phyloP scores from a whole-genome alignment of 2,797 vertebrate species.

The Danio tinwini region DNA sequence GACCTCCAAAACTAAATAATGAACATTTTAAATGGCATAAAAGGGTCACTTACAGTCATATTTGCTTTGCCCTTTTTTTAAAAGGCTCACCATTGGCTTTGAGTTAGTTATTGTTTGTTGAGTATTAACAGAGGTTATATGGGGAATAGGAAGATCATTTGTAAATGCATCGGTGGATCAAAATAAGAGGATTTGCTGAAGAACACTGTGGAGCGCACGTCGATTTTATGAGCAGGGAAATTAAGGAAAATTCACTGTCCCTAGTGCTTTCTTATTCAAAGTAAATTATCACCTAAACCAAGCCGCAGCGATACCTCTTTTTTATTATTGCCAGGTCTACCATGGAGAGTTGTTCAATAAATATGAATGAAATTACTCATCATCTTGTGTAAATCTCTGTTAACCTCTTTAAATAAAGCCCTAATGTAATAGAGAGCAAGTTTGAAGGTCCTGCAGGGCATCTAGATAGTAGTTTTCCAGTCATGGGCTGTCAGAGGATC shows the following conservation, averaged over 20 bases:
- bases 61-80: background rate
- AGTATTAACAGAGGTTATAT: constrained; percentile 26
- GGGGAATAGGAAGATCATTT: constrained; percentile 45
- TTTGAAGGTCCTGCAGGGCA: constrained; percentile 18
- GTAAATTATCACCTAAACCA: constrained; percentile 51
- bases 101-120: constrained; percentile 45
- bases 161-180: constrained; percentile 53
- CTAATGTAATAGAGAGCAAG: constrained; percentile 41
- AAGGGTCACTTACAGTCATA: background rate
- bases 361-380: constrained; percentile 50
- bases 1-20: no score
- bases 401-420: constrained; percentile 42
- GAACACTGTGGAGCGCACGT: constrained; percentile 31
- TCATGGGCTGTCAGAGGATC: constrained; percentile 1
- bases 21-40: no score
- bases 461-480: constrained; percentile 15
- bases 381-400: constrained; percentile 47
- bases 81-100: constrained; percentile 12
- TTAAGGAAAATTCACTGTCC: constrained; percentile 51
- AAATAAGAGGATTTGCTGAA: constrained; percentile 52
- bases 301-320: constrained; percentile 41
- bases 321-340: constrained; percentile 5
- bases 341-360: constrained; percentile 43
- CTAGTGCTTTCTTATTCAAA: constrained; percentile 47
- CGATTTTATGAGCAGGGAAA: constrained; percentile 44